Conservation (phyloP, 35 echinoderm and acorn worm species). For the Ophiothrix spiculata region DNA sequence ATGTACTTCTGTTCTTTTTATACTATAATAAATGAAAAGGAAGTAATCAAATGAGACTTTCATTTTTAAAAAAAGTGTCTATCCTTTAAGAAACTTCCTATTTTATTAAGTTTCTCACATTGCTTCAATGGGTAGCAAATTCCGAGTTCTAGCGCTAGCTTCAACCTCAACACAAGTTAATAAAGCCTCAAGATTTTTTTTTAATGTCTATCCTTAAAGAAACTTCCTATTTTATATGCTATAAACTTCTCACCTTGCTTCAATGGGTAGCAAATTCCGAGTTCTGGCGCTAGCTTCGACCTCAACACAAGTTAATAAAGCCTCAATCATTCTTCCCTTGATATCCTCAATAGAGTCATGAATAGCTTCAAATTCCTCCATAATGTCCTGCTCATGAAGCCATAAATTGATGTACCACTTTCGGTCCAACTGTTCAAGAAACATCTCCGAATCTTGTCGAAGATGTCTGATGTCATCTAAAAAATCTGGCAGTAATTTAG, state of each 20-base stretch:
- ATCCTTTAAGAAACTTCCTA: too few species aligned
- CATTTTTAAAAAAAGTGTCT: too few species aligned
- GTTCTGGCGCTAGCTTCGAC: not conserved
- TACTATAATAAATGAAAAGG: too few species aligned
- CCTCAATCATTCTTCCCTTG: not conserved
- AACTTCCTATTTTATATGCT: too few species aligned
- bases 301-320: not conserved
- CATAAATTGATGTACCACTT: constrained; percentile 10
- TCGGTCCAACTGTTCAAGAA: not conserved
- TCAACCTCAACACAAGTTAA: not conserved
- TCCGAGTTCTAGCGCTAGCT: not conserved
- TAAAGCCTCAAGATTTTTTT: not conserved
- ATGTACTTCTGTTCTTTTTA: too few species aligned
- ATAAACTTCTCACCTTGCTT: not conserved
- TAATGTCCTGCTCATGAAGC: not conserved
- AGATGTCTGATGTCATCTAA: not conserved
- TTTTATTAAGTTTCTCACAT: too few species aligned
- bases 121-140: not conserved
- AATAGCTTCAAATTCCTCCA: constrained; percentile 5
- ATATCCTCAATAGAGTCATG: not conserved
- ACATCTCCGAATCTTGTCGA: not conserved
- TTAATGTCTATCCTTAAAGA: too few species aligned
- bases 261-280: not conserved
- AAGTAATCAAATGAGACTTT: too few species aligned
- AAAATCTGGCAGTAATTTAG: not conserved